phyloP scores from a whole-genome alignment of 2,113 vertebrate species.

The Catharus fuscescens region DNA sequence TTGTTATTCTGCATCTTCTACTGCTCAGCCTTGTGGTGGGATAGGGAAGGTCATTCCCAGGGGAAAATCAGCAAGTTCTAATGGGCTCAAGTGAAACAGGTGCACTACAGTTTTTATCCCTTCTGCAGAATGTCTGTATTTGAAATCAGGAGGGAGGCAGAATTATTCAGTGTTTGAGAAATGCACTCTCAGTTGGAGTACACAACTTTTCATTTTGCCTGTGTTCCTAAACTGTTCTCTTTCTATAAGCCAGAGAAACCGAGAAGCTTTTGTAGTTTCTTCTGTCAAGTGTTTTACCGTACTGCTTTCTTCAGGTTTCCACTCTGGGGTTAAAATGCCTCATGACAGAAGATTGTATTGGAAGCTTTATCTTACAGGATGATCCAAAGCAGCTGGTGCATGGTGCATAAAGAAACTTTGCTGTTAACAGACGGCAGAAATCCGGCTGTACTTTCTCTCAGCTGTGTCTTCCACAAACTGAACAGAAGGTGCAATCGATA shows the following conservation, averaged over 20 bases:
- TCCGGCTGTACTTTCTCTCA: background rate
- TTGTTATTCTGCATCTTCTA: background rate
- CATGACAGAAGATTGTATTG: background rate
- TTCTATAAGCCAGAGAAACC: background rate
- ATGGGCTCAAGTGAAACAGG: background rate
- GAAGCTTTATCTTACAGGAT: background rate
- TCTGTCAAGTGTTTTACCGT: background rate
- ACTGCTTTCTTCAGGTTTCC: background rate
- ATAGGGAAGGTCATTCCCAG: background rate
- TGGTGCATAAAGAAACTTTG: background rate
- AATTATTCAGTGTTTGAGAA: background rate
- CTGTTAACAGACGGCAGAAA: background rate
- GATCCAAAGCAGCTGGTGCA: background rate
- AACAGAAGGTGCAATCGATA: background rate
- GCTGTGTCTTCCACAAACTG: background rate
- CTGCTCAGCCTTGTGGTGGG: background rate
- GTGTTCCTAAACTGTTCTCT: background rate
- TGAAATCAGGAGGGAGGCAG: background rate
- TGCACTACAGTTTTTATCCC: background rate
- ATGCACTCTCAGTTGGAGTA: background rate
- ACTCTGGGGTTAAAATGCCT: background rate
- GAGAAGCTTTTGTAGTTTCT: background rate
- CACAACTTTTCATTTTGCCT: background rate
- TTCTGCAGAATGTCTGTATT: background rate
- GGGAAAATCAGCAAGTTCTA: background rate